phyloP scores from a whole-genome alignment of 2,888 invertebrate species.

The Plebejus melissa region DNA sequence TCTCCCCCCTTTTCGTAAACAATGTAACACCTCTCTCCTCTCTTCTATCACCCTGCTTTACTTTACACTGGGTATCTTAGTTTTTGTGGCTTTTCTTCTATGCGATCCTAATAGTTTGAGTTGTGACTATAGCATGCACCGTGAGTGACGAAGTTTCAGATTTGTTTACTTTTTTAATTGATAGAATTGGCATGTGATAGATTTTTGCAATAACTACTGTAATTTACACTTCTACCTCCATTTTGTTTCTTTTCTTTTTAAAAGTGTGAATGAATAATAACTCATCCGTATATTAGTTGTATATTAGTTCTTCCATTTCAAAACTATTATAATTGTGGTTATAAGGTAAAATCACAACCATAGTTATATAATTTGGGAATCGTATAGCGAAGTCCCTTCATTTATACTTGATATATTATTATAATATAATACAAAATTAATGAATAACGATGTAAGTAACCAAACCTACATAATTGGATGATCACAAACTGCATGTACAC shows the following conservation, averaged over 20 bases:
- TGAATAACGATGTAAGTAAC: background rate
- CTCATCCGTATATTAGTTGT: background rate
- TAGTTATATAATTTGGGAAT: too few relatives aligned
- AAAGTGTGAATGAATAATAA: background rate
- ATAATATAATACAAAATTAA: too few relatives aligned
- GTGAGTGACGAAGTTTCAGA: background rate
- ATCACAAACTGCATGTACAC: too few relatives aligned
- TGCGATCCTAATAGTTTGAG: background rate
- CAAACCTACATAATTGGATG: background rate
- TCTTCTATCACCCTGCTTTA: constrained; percentile 25
- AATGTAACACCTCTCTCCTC: constrained; percentile 20
- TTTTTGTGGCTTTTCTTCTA: constrained; percentile 23
- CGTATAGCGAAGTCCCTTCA: too few relatives aligned
- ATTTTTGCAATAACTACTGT: background rate
- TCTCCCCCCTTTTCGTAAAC: constrained; percentile 19
- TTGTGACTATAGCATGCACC: constrained; percentile 8
- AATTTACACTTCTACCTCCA: background rate
- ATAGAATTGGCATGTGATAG: constrained; percentile 14
- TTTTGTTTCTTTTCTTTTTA: background rate
- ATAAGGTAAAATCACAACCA: too few relatives aligned
- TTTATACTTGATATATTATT: too few relatives aligned
- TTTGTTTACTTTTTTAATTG: background rate
- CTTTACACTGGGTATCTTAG: constrained; percentile 26
- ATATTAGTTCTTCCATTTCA: background rate
- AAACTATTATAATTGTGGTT: too few relatives aligned